Percentiles rank a stretch among this genome's conserved stretches.
These are phyloP conservation scores for Grallaria varia DNA, from an alignment of 2,113 vertebrate species.

Conservation along the genomic window DNA sequence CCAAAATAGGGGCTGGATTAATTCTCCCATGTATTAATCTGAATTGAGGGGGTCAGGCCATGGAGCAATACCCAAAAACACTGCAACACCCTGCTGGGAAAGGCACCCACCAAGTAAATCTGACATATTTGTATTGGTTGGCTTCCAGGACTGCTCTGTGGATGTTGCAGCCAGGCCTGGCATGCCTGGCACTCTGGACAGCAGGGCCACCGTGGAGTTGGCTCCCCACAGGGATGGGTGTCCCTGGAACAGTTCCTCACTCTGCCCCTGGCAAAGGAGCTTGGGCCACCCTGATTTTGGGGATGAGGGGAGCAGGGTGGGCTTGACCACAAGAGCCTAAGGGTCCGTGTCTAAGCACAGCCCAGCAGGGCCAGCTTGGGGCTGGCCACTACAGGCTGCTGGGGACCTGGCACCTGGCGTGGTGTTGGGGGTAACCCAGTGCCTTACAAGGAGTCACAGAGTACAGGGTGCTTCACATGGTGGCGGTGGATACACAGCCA, in stretches of 20 bases:
- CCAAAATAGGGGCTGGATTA: neutral
- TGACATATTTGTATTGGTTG: accelerated
- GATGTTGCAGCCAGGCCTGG: neutral
- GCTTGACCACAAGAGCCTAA: accelerated
- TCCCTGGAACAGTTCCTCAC: accelerated
- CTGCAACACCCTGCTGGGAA: too few species aligned
- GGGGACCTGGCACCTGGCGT: accelerated
- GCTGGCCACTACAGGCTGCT: accelerated
- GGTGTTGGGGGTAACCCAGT: accelerated
- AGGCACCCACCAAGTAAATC: neutral
- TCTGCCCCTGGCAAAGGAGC: accelerated
- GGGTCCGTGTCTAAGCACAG: accelerated
- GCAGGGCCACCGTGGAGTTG: accelerated
- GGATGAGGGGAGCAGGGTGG: too few species aligned
- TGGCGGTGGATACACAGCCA: constrained; percentile 43
- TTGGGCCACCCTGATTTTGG: neutral
- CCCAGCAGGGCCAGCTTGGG: neutral
- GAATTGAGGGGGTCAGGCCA: accelerated
- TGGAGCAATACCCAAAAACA: accelerated
- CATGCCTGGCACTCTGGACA: accelerated
- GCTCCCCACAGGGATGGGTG: accelerated
- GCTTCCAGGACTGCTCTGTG: too few species aligned
- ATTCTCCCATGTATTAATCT: neutral
- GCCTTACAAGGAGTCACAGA: too few species aligned
- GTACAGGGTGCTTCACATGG: accelerated